Percentiles rank a stretch among this genome's conserved stretches.
Conservation (phyloP, 2,888 invertebrate genomes). For the Rhimphoctona megacephalus region DNA sequence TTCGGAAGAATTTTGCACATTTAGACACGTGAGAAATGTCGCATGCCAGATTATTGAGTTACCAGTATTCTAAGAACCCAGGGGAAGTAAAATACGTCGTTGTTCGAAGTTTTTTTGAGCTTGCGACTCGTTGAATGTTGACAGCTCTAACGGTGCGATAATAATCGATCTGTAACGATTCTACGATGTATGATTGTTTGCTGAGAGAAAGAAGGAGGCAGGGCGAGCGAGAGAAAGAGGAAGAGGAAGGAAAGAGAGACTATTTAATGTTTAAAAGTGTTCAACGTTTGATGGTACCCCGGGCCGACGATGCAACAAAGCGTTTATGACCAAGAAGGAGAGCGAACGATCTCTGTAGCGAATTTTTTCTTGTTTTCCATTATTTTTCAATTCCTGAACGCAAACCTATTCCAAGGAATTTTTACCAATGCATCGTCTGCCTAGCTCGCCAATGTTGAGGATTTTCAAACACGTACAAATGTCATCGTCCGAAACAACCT, state of each 20-base stretch:
- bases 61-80: not conserved
- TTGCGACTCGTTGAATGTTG: not conserved
- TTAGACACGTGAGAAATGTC: not conserved
- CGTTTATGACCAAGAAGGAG: conserved; percentile 64
- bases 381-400: conserved; percentile 52
- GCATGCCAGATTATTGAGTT: not conserved
- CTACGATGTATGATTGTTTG: not conserved
- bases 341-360: conserved; percentile 65
- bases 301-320: conserved; percentile 82
- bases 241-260: conserved; percentile 28
- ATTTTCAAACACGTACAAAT: conserved; percentile 66
- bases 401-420: conserved; percentile 65
- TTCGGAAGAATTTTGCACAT: not conserved
- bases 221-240: conserved; percentile 44
- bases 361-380: conserved; percentile 29
- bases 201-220: conserved; percentile 50
- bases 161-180: not conserved
- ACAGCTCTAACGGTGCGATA: not conserved
- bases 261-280: conserved; percentile 73
- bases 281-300: conserved; percentile 79
- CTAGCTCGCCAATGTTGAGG: conserved; percentile 81
- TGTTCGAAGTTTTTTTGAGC: not conserved
- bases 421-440: conserved; percentile 78
- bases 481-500: conserved; percentile 64
- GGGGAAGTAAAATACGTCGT: not conserved